Conservation (phyloP, 1,140 invertebrate species). For the Doryteuthis pealeii region DNA sequence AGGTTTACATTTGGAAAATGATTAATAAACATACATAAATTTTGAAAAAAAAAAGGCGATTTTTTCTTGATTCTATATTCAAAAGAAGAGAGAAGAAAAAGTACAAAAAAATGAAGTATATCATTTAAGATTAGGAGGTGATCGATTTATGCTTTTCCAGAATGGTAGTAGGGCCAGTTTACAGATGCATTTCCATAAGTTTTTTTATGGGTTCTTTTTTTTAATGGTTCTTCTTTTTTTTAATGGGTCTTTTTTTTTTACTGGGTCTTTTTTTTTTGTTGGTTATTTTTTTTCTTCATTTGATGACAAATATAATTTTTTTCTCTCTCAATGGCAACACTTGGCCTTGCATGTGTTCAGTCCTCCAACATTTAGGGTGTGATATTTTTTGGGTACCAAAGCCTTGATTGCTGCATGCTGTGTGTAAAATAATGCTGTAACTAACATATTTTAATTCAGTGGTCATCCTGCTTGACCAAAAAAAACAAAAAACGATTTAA, state of each 20-base stretch:
- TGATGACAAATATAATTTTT: conserved; percentile 6
- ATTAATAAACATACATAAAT: too few relatives aligned
- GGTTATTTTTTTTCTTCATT: too few relatives aligned
- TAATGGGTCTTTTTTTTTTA: too few relatives aligned
- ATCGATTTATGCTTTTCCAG: not conserved
- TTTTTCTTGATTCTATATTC: not conserved
- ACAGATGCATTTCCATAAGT: conserved; percentile 11
- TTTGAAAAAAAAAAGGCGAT: not conserved
- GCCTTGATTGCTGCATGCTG: not conserved
- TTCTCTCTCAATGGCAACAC: not conserved
- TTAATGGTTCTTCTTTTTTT: too few relatives aligned
- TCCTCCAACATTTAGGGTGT: conserved; percentile 1
- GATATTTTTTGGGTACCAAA: not conserved
- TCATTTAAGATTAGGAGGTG: conserved; percentile 4
- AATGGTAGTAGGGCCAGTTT: conserved; percentile 5
- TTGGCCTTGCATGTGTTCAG: not conserved
- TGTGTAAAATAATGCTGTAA: not conserved
- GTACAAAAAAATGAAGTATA: too few relatives aligned
- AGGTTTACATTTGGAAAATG: too few relatives aligned
- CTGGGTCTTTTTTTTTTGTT: too few relatives aligned
- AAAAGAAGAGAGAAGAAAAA: too few relatives aligned
- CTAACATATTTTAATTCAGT: too few relatives aligned
- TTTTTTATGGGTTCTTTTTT: not conserved
- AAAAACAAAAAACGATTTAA: too few relatives aligned
- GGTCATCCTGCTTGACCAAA: too few relatives aligned